These are phyloP conservation scores for Volucella bombylans DNA, from an alignment of 2,888 invertebrate species.

Conservation along the genomic window DNA sequence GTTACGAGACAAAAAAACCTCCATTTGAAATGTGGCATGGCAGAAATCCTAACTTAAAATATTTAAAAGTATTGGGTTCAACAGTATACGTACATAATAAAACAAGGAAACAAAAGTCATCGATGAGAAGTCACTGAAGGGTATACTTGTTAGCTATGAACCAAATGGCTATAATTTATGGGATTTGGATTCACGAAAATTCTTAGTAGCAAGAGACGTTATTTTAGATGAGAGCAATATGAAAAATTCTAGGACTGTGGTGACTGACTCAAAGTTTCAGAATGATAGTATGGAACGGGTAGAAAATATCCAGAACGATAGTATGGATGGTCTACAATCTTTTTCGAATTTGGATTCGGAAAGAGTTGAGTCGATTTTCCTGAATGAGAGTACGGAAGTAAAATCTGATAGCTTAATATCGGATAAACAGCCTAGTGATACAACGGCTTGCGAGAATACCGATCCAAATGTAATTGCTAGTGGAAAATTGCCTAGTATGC, in stretches of 20 bases:
- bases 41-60: conserved; percentile 10
- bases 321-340: too few relatives aligned
- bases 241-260: conserved; percentile 60
- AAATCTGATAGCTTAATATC: too few relatives aligned
- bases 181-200: conserved; percentile 76
- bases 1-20: conserved; percentile 76
- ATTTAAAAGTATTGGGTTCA: conserved; percentile 15
- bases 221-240: conserved; percentile 78
- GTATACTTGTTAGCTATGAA: conserved; percentile 13
- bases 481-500: too few relatives aligned
- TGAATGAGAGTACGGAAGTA: too few relatives aligned
- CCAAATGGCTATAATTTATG: conserved; percentile 78
- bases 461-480: too few relatives aligned
- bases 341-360: too few relatives aligned
- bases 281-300: conserved; percentile 68
- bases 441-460: too few relatives aligned
- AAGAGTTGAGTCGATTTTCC: too few relatives aligned
- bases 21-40: conserved; percentile 77
- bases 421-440: too few relatives aligned
- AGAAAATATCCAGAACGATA: background rate
- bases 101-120: conserved; percentile 13
- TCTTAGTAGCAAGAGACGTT: conserved; percentile 77
- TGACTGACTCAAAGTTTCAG: conserved; percentile 45
- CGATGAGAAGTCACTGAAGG: conserved; percentile 14
- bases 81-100: conserved; percentile 20